Percentiles rank a stretch among this genome's conserved stretches.
These are phyloP conservation scores for Cyclophora albipunctata DNA, from an alignment of 2,888 invertebrate genomes.

Conservation along the genomic window DNA sequence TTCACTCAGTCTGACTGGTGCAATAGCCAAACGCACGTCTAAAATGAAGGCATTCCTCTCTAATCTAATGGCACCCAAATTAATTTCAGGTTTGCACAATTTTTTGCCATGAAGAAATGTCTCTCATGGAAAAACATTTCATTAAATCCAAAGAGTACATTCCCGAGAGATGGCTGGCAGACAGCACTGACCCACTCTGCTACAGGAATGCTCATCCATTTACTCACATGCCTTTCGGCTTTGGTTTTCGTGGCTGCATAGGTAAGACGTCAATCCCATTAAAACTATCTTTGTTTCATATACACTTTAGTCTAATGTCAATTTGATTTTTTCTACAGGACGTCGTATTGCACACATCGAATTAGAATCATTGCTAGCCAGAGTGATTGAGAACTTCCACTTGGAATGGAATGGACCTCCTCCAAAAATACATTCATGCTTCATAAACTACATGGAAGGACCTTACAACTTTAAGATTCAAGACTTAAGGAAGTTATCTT, in stretches of 20 bases:
- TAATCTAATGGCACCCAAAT: conserved; percentile 23
- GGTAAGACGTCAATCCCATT: conserved; percentile 46
- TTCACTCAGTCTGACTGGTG: neutral
- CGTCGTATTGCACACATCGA: conserved; percentile 78
- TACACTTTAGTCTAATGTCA: neutral
- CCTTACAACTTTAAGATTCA: neutral
- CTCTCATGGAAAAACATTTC: conserved; percentile 77
- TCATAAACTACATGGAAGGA: neutral
- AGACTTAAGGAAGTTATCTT: too few relatives aligned
- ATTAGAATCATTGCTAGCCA: conserved; percentile 55
- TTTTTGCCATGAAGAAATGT: conserved; percentile 76
- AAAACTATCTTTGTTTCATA: neutral
- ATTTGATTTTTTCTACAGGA: conserved; percentile 49
- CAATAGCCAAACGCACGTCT: neutral
- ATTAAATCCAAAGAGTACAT: conserved; percentile 81
- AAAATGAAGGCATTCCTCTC: neutral
- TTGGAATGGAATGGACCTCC: too few relatives aligned
- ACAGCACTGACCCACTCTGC: too few relatives aligned
- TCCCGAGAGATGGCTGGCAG: too few relatives aligned
- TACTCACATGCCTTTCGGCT: conserved; percentile 78
- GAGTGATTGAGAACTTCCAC: conserved; percentile 12
- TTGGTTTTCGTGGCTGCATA: conserved; percentile 79
- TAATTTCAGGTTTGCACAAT: conserved; percentile 63
- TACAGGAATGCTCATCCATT: too few relatives aligned
- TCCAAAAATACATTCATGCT: conserved; percentile 6